These are phyloP conservation scores for Athalia rosae DNA, from an alignment of 2,888 invertebrate genomes.

Conservation along the genomic window DNA sequence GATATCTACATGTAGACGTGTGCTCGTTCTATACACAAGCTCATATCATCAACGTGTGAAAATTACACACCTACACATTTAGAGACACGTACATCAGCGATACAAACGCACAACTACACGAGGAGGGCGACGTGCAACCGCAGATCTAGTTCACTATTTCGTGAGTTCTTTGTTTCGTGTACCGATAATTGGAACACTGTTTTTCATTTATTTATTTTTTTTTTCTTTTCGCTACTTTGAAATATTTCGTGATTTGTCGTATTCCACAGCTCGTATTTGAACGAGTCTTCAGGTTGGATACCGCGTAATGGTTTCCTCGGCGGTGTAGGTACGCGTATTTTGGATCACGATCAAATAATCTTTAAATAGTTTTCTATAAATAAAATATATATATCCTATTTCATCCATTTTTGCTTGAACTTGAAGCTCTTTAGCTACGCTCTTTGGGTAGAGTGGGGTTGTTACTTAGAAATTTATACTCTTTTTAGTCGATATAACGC, in stretches of 20 bases:
- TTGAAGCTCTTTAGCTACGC: conserved; percentile 56
- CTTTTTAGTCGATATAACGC: background rate
- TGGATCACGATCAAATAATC: conserved; percentile 57
- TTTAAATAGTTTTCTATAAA: conserved; percentile 63
- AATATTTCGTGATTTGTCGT: too few species aligned
- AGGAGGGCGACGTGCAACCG: background rate
- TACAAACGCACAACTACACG: too few species aligned
- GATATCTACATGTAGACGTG: conserved; percentile 2
- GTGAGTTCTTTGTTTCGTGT: conserved; percentile 41
- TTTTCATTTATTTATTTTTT: too few species aligned
- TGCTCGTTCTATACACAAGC: background rate
- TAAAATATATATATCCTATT: conserved; percentile 59
- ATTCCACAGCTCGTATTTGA: too few species aligned
- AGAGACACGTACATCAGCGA: too few species aligned
- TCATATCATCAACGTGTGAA: background rate
- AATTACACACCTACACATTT: too few species aligned
- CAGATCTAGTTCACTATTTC: conserved; percentile 43
- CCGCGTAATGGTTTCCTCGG: conserved; percentile 55
- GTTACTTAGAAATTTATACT: too few species aligned
- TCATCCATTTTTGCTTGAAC: conserved; percentile 63
- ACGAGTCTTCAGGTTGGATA: background rate
- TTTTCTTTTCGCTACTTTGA: too few species aligned
- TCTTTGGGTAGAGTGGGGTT: background rate
- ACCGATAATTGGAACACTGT: conserved; percentile 1
- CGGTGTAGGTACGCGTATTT: conserved; percentile 54